Evolutionary conservation across 2,113 vertebrate genomes (phyloP), one percentile per base, ranked within the genome.

Genomic region (Cinclus cinclus): DNA sequence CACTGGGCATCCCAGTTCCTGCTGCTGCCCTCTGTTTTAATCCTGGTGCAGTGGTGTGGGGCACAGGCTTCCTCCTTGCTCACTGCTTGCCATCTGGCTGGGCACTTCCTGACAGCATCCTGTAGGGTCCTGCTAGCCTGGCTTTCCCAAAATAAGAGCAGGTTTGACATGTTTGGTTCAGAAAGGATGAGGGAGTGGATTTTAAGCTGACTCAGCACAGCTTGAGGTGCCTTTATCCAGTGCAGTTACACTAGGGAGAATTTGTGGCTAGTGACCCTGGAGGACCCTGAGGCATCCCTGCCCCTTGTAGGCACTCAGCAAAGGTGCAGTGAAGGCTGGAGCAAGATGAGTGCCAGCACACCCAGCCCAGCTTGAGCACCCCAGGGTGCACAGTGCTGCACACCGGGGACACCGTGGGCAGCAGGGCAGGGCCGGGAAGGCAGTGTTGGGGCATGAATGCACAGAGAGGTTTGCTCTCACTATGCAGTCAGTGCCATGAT

Each of bases 1-100:
- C 0, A 0, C 28, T 0, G 0, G n/a, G 15, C 50, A 42, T 20
- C 27, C 59, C 0, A 9, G 42, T 42, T 82, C 56, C n/a, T 1
- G 9, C 77, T 50, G 50, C 35, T 11, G 8, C 31, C 70, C 31
- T 74, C 1, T 0, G 25, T 53, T 53, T 77, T 75, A 70, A 67
- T 19, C n/a, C 60, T 4, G 1, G 17, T 4, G 2, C 8, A 2
- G 33, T 0, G 0, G 70, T 5, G 2, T 16, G 24, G 7, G 58
- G 21, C 56, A 42, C 33, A 11, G 69, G 41, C 52, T 53, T 73
- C 10, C n/a, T 31, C 25, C 21, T 70, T 28, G 47, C 46, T 31
- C 3, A 2, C 62, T 10, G 4, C 63, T 59, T 52, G 8, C 49
- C 58, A 2, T 3, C n/a, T 49, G 73, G 15, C 59, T 53, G 30